Base-by-base conservation (phyloP, 2,797 vertebrate genomes). In the Silurus lanzhouensis region DNA sequence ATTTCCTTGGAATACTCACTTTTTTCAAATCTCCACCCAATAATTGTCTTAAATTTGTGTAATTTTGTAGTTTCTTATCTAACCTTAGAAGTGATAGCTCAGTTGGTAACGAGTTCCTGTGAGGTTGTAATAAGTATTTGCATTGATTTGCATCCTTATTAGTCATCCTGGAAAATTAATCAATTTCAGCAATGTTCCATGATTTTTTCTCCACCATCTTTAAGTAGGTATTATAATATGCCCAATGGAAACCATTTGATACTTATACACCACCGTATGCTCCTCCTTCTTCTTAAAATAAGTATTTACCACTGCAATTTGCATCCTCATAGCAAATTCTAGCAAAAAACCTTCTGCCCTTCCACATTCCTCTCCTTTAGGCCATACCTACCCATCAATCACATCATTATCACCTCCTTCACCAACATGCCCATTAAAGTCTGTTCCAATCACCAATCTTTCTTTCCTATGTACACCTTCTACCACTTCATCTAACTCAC, bases 71-170 rank as follows among this genome's bases (percentile, higher is more conserved):
- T 19, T 75, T 17, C 5, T 74, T n/a, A 57, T 27, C 27, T 38
- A 55, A 31, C 14, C 14, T 76, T 4, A 20, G 25, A 25, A 55
- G 6, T 46, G 68, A 71, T 52, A 76, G 17, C 55, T 12, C 25
- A 27, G n/a, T 76, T 38, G 58, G 17, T 61, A 19, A 12, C 46
- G 27, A 9, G 12, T 0, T 31, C 44, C n/a, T 20, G 52, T 20
- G 15, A 67, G n/a, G 17, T 55, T 55, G 46, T 55, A 81, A 81
- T 67, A 81, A 20, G 63, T 55, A 22, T 67, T 81, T 81, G 63
- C 79, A 67, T 20, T 67, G 46, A 55, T 55, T 20, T 27, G n/a
- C 31, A 81, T 67, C 0, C 63, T 81, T 67, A 81, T 67, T 63
- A 20, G n/a, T 19, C 48, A 61, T 44, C 57, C 76, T 60, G 57